phyloP scores from a whole-genome alignment of 2,888 invertebrate genomes.

The Drosophila helvetica region DNA sequence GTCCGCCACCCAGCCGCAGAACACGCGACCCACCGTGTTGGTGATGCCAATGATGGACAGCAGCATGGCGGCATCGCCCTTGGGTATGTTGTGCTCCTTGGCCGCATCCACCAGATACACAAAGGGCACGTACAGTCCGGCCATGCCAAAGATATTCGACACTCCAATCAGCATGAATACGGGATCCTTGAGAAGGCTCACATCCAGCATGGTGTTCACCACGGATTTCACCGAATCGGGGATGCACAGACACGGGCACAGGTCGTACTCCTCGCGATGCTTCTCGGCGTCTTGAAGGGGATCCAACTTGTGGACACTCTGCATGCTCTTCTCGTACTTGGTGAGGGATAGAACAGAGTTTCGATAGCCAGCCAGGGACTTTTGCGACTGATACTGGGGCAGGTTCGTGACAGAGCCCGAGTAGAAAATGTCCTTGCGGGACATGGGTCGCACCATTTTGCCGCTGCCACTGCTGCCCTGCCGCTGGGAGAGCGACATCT shows the following conservation, averaged over 20 bases:
- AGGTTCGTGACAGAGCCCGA: slow-evolving; percentile 97
- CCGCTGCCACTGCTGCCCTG: slow-evolving; percentile 78
- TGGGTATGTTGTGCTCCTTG: slow-evolving; percentile 88
- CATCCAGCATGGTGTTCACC: slow-evolving; percentile 95
- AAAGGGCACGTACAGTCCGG: slow-evolving; percentile 98
- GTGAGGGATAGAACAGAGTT: slow-evolving; percentile 96
- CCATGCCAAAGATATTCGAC: slow-evolving; percentile 98
- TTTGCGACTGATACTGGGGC: slow-evolving; percentile 96
- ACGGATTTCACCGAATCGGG: slow-evolving; percentile 93
- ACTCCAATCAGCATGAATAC: slow-evolving; percentile 96
- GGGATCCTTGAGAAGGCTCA: slow-evolving; percentile 93
- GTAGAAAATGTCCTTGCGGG: slow-evolving; percentile 98
- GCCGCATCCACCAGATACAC: slow-evolving; percentile 96
- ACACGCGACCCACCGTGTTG: slow-evolving; percentile 95
- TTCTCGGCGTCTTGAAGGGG: slow-evolving; percentile 84
- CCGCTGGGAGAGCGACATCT: slow-evolving; percentile 86
- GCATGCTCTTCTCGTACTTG: slow-evolving; percentile 87
- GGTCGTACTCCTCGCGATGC: slow-evolving; percentile 88
- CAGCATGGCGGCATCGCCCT: slow-evolving; percentile 86
- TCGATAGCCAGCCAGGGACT: slow-evolving; percentile 94
- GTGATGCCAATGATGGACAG: slow-evolving; percentile 91
- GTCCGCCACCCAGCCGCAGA: slow-evolving; percentile 95
- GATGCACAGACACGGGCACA: slow-evolving; percentile 91
- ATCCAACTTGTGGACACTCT: slow-evolving; percentile 86
- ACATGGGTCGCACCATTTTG: slow-evolving; percentile 93